A percentile compares a stretch with the other conserved stretches of the same genome.
These are phyloP conservation scores for Glyptemys insculpta DNA, from an alignment of 2,797 vertebrate species.

Conservation along the genomic window DNA sequence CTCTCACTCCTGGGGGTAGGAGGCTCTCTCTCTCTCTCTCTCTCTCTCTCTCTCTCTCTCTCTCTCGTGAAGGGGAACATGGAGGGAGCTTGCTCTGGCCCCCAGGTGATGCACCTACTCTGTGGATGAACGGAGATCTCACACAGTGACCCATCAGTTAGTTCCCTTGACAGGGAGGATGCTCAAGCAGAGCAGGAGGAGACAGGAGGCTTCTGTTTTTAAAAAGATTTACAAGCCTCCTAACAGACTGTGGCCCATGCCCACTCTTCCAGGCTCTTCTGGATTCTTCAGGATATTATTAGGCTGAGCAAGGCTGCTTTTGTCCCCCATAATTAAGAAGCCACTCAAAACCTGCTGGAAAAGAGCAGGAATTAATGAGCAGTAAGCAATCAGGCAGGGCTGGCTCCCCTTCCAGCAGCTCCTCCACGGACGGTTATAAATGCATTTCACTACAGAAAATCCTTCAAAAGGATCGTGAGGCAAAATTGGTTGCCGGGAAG, in stretches of 20 bases:
- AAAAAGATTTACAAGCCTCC: not conserved
- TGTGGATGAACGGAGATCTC: not conserved
- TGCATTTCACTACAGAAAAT: not conserved
- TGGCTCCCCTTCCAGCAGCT: not conserved
- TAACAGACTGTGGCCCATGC: not conserved
- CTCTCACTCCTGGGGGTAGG: not conserved
- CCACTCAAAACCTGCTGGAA: not conserved
- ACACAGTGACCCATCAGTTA: not conserved
- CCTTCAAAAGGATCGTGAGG: not conserved
- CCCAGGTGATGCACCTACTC: not conserved
- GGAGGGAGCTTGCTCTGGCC: not conserved
- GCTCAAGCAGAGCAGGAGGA: not conserved
- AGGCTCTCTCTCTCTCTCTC: not conserved
- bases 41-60: not conserved
- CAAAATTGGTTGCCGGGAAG: not conserved
- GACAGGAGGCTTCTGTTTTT: not conserved
- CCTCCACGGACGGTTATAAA: not conserved
- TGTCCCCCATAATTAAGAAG: not conserved
- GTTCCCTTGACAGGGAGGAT: not conserved
- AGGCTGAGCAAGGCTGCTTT: not conserved
- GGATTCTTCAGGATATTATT: not conserved
- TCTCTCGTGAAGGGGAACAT: not conserved
- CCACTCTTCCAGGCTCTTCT: rapidly evolving
- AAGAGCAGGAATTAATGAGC: not conserved
- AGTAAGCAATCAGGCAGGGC: rapidly evolving